Evolutionary conservation across 1,140 invertebrate species (phyloP), one percentile per base, ranked within the genome.

Genomic region (Drosophila tani): DNA sequence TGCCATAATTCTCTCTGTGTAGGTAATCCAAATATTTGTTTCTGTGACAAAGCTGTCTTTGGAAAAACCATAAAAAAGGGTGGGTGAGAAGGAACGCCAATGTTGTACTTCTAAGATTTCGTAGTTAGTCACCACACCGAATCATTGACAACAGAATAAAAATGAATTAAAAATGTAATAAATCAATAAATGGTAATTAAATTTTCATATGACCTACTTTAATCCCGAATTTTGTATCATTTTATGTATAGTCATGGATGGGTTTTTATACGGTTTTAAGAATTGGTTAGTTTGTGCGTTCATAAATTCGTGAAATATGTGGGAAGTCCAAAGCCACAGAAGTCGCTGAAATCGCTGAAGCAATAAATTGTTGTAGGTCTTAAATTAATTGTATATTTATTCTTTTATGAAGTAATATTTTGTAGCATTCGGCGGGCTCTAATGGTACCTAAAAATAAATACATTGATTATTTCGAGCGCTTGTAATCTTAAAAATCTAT

Each of bases 161-260:
- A 3, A 38, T 9, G 4, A 55, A 21, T 55, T 21, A 2, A 19
- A 38, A 21, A 38, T 55, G 17, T 21, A 55, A 9, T 15, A 9
- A 38, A 38, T 55, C 51, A 32, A 55, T 55, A 15, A 0, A 15
- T 8, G 21, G 51, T 38, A 21, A 55, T 55, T 38, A 55, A 55
- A 38, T 21, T 5, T 55, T n/a, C 1, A 55, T 15, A 38, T 17
- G 51, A 21, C 51, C 51, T 38, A 38, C 51, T 55, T 35, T 35
- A 35, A 8, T 4, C 0, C 17, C 19, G 51, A 55, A 55, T 55
- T 21, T 21, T 3, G 21, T 5, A 55, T 55, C 0, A 21, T 15
- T 55, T 21, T 2, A 21, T 38, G 7, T 21, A 14, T 3, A 21
- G 7, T 55, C 5, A 38, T 17, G 12, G 19, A 35, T 3, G n/a